Conservation (phyloP, 2,113 vertebrate species). For the Suricata suricatta region DNA sequence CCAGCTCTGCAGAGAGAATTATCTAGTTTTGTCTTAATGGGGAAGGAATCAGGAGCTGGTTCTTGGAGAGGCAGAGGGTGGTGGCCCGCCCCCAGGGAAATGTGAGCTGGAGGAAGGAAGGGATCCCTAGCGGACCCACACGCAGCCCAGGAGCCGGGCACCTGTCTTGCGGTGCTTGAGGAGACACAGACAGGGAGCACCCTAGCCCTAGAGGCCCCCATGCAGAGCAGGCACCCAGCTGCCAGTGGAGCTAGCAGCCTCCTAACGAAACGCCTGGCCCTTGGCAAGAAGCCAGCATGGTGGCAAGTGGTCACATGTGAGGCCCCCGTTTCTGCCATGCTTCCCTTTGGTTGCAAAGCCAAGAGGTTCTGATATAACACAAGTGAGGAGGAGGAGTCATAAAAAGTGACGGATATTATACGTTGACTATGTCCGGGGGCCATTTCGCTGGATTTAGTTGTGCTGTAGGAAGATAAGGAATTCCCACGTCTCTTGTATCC, state of each 20-base stretch:
- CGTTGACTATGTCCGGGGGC: accelerated
- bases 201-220: neutral
- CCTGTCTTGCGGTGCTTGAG: accelerated
- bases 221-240: neutral
- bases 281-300: accelerated
- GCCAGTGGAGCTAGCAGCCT: neutral
- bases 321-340: neutral
- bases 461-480: neutral
- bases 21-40: neutral
- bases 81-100: accelerated
- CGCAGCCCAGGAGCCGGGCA: neutral
- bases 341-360: neutral
- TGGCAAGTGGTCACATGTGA: neutral
- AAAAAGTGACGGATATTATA: neutral
- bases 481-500: neutral
- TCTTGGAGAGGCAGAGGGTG: neutral
- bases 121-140: accelerated
- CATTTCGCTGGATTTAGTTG: neutral
- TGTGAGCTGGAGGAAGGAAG: neutral
- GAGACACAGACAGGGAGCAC: neutral
- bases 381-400: neutral
- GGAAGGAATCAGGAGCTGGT: neutral
- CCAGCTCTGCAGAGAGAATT: no score
- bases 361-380: neutral
- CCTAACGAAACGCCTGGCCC: accelerated